These are phyloP conservation scores for Agonopterix alstromeriana DNA, from an alignment of 2,888 invertebrate species.

Conservation along the genomic window DNA sequence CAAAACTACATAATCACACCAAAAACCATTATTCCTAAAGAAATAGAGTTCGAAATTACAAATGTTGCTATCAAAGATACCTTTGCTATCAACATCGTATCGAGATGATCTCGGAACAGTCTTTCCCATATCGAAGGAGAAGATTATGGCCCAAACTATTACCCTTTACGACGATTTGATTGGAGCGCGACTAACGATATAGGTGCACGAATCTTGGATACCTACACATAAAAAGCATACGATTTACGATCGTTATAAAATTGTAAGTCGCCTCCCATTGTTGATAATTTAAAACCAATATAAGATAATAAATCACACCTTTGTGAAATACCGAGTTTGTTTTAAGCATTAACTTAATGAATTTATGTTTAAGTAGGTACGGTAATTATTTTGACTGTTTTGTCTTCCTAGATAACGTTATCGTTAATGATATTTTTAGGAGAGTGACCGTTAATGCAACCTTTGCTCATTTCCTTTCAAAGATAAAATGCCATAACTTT, in stretches of 20 bases:
- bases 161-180: constrained; percentile 68
- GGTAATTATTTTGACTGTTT: constrained; percentile 8
- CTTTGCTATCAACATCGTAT: constrained; percentile 31
- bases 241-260: constrained; percentile 64
- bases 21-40: neutral
- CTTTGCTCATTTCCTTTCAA: constrained; percentile 17
- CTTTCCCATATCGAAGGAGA: constrained; percentile 67
- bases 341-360: constrained; percentile 6
- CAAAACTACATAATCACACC: constrained; percentile 1
- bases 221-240: constrained; percentile 44
- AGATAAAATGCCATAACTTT: too few species aligned
- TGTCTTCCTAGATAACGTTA: constrained; percentile 8
- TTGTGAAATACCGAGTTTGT: constrained; percentile 12
- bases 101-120: constrained; percentile 45
- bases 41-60: constrained; percentile 1
- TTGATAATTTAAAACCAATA: constrained; percentile 56
- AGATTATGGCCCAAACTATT: constrained; percentile 60
- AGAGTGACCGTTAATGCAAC: constrained; percentile 20
- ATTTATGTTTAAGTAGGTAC: constrained; percentile 7
- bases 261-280: constrained; percentile 47
- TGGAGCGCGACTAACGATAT: constrained; percentile 62
- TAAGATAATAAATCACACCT: constrained; percentile 41
- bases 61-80: constrained; percentile 6
- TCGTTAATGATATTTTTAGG: constrained; percentile 13
- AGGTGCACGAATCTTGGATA: constrained; percentile 51